phyloP scores from a whole-genome alignment of 2,113 vertebrate species.

The Lagopus leucura region DNA sequence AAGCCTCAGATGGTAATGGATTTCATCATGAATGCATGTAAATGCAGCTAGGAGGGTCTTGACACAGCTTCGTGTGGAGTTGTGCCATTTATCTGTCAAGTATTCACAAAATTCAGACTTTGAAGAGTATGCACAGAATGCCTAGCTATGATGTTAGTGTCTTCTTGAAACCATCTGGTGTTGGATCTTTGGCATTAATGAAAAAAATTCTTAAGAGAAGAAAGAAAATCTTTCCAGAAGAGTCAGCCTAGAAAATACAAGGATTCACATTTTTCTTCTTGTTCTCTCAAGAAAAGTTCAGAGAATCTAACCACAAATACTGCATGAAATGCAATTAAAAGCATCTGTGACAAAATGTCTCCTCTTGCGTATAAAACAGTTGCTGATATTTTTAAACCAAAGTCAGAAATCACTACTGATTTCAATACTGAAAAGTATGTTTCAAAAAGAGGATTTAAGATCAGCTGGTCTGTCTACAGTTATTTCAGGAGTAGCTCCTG shows the following conservation, averaged over 20 bases:
- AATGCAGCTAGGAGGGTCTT: background rate
- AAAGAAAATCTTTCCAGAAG: conserved; percentile 15
- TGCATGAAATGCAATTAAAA: background rate
- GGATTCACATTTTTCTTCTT: background rate
- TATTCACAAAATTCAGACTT: background rate
- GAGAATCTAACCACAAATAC: background rate
- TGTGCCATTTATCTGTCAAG: background rate
- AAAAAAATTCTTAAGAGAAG: background rate
- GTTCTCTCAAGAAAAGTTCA: background rate
- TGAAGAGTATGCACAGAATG: background rate
- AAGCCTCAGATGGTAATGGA: background rate
- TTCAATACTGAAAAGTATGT: background rate
- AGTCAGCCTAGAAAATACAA: background rate
- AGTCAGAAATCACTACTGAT: background rate
- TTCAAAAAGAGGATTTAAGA: background rate
- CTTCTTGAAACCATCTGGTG: conserved; percentile 33
- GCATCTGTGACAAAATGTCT: background rate
- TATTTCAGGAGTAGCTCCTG: background rate
- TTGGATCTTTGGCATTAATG: background rate
- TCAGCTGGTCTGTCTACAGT: background rate
- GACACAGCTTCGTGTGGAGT: fast-evolving
- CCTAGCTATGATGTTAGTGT: background rate
- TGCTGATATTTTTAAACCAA: background rate
- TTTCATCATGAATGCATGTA: fast-evolving
- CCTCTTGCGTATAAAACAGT: background rate